Evolutionary conservation across 2,797 vertebrate species (phyloP), one percentile per base, ranked within the genome.

Genomic region (Melanotaenia maccullochi): DNA sequence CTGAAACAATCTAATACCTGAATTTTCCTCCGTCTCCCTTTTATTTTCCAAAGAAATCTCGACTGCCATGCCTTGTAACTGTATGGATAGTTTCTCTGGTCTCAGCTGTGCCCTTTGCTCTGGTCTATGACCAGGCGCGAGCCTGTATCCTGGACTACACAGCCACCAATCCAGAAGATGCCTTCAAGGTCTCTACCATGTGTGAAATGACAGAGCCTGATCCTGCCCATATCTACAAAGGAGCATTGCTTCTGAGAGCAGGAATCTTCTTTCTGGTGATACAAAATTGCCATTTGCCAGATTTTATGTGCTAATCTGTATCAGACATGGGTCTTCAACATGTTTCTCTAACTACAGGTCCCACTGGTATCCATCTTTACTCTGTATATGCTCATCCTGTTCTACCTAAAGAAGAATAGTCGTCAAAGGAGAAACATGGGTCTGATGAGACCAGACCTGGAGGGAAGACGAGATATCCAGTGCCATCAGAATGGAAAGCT

Each of bases 121-220:
- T 95, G 51, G 94, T 95, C 25, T 95, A 95, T 60, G 91, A 93
- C 32, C 85, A 94, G 56, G 87, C 92, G 28, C 54, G 81, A 1
- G 93, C 90, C 30, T 95, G 93, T 68, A 93, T 95, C 72, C 80
- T 95, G 54, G 93, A 95, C 84, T 94, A 94, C 73, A 93, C 92
- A 0, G 92, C 94, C 18, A 74, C 85, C 7, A 89, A 79, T 20
- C 88, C 64, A 8, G 82, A 94, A 47, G 90, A 93, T 0, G 87
- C 91, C 25, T 91, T 95, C 38, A 88, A 92, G 18, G 78, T 93
- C 3, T 94, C 94, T 69, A 95, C 92, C 42, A 93, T 95, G 87
- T 95, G 95, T 74, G 94, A 95, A 77, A 94, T 95, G 94, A 90
- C 76, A 0, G 94, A 95, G 67, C 80, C 90, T 8, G 93, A 94